Evolutionary conservation across 1,140 invertebrate genomes (phyloP), one percentile per base, ranked within the genome.

Genomic region (Leptoteleia sp.): DNA sequence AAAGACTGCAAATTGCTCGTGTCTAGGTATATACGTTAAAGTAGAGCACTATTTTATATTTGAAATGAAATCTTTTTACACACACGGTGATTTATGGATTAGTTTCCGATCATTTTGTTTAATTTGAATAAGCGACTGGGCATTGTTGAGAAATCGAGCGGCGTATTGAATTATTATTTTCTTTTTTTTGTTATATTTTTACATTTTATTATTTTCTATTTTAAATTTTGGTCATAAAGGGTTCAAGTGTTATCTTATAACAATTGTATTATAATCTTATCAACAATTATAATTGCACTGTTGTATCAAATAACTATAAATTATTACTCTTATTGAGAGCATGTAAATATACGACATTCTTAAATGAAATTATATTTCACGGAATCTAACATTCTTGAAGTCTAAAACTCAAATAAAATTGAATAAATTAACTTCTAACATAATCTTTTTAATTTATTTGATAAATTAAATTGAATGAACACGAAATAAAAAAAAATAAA

Each of bases 1-100:
- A 17, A 45, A 54, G 50, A 57, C 38, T 57, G 52, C 22, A 11
- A 68, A 7, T 31, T 55, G 48, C 47, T 67, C 37, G 62, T 65
- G 54, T 65, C 54, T 54, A 54, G 47, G 35, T 38, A 62, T 29
- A 37, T 19, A 40, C 33, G 25, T 35, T 9, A 3, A 4, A 9
- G 13, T 1, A 4, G 19, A 9, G 37, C 7, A 4, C 9, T 13
- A 27, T 29, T 16, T 40, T 40, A 3, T 17, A 40, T 29, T 42
- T 3, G 11, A 45, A n/a, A 45, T 47, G 12, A 47, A 48, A 37
- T 19, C 6, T 12, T 45, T 40, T 61, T 65, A 13, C 25, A 42
- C 15, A 38, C 29, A 11, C 2, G 2, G 19, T 22, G 19, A 31
- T 31, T 9, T 31, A n/a, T 42, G 1, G 8, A 7, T 29, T 13